Percentiles rank a stretch among this genome's conserved stretches.
phyloP scores from a whole-genome alignment of 1,140 invertebrate genomes.

The Sitobion miscanthi region DNA sequence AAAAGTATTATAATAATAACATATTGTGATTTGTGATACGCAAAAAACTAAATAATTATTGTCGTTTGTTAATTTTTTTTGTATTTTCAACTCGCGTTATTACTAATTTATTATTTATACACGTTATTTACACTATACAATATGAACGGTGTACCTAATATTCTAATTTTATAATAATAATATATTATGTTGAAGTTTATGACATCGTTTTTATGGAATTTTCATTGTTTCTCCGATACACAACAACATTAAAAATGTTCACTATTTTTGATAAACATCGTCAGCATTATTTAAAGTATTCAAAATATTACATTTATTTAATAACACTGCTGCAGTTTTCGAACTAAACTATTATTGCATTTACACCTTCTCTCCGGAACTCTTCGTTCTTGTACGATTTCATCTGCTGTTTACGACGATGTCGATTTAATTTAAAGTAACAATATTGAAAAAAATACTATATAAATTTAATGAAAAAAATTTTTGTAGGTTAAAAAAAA shows the following conservation, averaged over 20 bases:
- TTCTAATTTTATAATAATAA: not conserved
- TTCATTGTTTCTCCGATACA: not conserved
- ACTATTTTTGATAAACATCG: not conserved
- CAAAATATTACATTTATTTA: not conserved
- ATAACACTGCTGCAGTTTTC: not conserved
- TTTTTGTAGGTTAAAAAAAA: not conserved
- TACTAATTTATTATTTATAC: not conserved
- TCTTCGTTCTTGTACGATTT: not conserved
- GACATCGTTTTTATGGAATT: not conserved
- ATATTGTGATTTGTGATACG: not conserved
- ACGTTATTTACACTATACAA: too few species aligned
- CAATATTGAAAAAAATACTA: not conserved
- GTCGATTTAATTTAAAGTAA: not conserved
- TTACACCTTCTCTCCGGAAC: not conserved
- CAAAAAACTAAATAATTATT: not conserved
- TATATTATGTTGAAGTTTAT: not conserved
- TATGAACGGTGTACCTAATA: not conserved
- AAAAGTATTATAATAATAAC: not conserved
- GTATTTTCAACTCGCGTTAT: not conserved
- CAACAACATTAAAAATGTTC: not conserved
- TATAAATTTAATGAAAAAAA: not conserved
- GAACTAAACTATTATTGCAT: not conserved
- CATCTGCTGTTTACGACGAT: not conserved
- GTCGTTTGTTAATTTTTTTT: not conserved
- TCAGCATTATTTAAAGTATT: not conserved